A percentile compares a stretch with the other conserved stretches of the same genome.
phyloP scores from a whole-genome alignment of 2,113 vertebrate species.

The Seriola aureovittata region DNA sequence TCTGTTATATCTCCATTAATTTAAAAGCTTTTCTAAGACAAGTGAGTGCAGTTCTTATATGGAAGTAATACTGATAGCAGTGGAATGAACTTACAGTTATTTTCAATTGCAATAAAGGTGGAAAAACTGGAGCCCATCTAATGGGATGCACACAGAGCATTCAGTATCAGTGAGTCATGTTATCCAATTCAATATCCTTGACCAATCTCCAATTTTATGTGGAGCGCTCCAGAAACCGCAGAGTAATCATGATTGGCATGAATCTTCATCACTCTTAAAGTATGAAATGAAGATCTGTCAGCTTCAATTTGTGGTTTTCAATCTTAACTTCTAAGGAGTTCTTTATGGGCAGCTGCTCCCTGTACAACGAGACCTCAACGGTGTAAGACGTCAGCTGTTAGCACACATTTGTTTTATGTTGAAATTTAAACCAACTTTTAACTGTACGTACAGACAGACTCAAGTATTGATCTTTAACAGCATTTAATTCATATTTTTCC shows the following conservation, averaged over 20 bases:
- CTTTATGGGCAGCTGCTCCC: background rate
- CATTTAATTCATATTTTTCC: background rate
- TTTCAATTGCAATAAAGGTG: background rate
- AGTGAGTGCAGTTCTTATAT: background rate
- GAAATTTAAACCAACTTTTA: background rate
- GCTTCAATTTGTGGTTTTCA: slow-evolving; percentile 48
- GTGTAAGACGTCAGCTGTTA: background rate
- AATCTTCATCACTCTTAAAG: slow-evolving; percentile 39
- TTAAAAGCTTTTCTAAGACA: slow-evolving; percentile 20
- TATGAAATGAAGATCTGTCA: slow-evolving; percentile 57
- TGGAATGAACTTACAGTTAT: background rate
- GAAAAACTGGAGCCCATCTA: background rate
- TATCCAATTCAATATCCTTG: slow-evolving; percentile 27
- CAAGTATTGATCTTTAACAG: background rate
- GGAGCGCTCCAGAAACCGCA: slow-evolving; percentile 18
- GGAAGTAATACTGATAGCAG: background rate
- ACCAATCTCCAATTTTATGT: slow-evolving; percentile 45
- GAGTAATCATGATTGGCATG: slow-evolving; percentile 55
- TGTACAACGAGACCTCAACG: background rate
- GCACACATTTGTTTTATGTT: background rate
- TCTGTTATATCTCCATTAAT: slow-evolving; percentile 32
- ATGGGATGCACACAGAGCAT: background rate
- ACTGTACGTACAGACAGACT: background rate
- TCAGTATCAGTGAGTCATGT: background rate
- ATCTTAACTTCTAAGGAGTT: background rate